Base-by-base conservation (phyloP, 2,888 invertebrate genomes). In the Oeneis ivallda region DNA sequence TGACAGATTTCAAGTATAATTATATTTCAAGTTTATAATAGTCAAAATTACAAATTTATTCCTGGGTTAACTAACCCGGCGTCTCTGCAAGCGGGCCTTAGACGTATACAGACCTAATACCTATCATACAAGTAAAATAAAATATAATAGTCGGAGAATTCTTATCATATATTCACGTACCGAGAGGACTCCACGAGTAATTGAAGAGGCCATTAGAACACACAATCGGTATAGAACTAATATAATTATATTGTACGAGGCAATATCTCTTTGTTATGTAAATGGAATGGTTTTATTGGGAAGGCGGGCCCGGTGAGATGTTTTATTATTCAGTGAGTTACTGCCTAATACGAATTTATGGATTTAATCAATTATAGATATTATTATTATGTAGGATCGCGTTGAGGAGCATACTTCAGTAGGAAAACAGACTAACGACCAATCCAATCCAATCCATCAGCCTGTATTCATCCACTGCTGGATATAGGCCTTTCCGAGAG, bases 211-310 rank as follows among this genome's bases (percentile, higher is more conserved):
- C 52, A 50, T 61, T 52, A 39, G 41, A 52, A 26, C 39, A 26
- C n/a, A 63, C 56, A 63, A 53, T 56, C 54, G 41, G 59, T 60
- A 66, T 68, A 65, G 62, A 69, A 64, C 63, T 70, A 63, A 67
- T 61, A 67, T 69, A 69, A 72, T 71, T 71, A 71, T 69, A 19
- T 50, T 49, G 47, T 63, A 67, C 57, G 61, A 61, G 57, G 61
- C 64, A 65, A 71, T 71, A 73, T 66, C 68, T 70, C 62, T 71
- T 71, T 73, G 73, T 73, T 69, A 73, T 73, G 73, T 65, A 69
- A 72, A 73, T 73, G 63, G 34, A 49, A 64, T 66, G 66, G 57
- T 64, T 66, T 63, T 68, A 66, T 65, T 66, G 61, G 57, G 47
- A 64, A 58, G 60, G 59, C 11, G 53, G 59, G 66, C 50, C 54